phyloP scores from a whole-genome alignment of 2,797 vertebrate species.

The Chrysolophus pictus region DNA sequence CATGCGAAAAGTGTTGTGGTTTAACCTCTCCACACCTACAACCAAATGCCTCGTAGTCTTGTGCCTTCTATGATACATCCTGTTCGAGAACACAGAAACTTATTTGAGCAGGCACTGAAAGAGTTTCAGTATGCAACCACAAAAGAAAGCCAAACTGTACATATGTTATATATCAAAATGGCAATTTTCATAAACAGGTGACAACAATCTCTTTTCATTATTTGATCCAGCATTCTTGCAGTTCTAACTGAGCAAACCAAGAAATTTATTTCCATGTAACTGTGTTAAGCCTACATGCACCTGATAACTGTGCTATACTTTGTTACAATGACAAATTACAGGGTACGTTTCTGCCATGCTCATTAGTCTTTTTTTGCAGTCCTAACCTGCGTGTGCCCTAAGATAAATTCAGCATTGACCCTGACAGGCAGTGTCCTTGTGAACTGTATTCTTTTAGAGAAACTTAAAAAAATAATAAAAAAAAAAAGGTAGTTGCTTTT shows the following conservation, averaged over 20 bases:
- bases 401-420: conserved; percentile 36
- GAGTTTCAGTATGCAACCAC: neutral
- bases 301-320: conserved; percentile 48
- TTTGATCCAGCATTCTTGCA: neutral
- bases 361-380: conserved; percentile 51
- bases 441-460: conserved; percentile 24
- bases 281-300: conserved; percentile 29
- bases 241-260: conserved; percentile 26
- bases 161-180: neutral
- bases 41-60: neutral
- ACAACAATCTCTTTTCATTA: neutral
- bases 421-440: neutral
- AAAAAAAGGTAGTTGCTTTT: neutral
- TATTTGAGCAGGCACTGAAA: neutral
- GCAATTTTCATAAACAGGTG: neutral
- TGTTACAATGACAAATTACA: conserved; percentile 67
- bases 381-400: neutral
- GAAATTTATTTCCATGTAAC: conserved; percentile 49
- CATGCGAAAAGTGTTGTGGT: neutral
- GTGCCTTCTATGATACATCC: neutral
- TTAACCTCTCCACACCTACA: neutral
- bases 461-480: neutral
- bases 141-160: neutral
- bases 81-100: neutral
- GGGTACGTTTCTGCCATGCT: conserved; percentile 5